These are phyloP conservation scores for Epizoanthus fatuus DNA, from an alignment of 92 coral and sea anemone genomes.

Conservation along the genomic window DNA sequence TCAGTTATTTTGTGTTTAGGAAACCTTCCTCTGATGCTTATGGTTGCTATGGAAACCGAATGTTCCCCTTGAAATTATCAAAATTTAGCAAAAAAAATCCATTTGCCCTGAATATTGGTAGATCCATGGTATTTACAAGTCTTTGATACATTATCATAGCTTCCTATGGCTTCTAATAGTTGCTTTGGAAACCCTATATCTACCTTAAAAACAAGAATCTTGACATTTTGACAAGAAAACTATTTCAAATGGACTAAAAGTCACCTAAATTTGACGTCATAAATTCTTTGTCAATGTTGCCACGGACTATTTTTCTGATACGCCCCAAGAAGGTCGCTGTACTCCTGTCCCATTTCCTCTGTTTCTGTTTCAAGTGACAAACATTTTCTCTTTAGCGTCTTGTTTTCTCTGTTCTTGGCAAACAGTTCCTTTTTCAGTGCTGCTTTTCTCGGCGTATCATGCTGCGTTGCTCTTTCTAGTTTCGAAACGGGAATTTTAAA, in stretches of 20 bases:
- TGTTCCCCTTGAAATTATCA: constrained; percentile 9
- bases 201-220: background rate
- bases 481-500: constrained; percentile 39
- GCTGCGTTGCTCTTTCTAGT: constrained; percentile 43
- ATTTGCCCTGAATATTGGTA: background rate
- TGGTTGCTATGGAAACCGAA: constrained; percentile 41
- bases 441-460: constrained; percentile 35
- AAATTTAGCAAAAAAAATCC: background rate
- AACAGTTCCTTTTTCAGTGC: constrained; percentile 39
- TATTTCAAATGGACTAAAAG: constrained; percentile 20
- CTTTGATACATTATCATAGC: constrained; percentile 7
- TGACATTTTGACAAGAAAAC: background rate
- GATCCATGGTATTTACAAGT: constrained; percentile 27
- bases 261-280: constrained; percentile 18
- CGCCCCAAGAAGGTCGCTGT: constrained; percentile 31
- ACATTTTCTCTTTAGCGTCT: constrained; percentile 17
- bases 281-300: constrained; percentile 3
- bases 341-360: constrained; percentile 17
- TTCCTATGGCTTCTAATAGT: constrained; percentile 16
- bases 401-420: constrained; percentile 32
- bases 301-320: constrained; percentile 20
- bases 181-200: constrained; percentile 27
- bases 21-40: constrained; percentile 23
- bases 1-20: constrained; percentile 7
- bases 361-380: constrained; percentile 4